Conservation (phyloP, 2,113 vertebrate species). For the Hydrochoerus hydrochaeris region DNA sequence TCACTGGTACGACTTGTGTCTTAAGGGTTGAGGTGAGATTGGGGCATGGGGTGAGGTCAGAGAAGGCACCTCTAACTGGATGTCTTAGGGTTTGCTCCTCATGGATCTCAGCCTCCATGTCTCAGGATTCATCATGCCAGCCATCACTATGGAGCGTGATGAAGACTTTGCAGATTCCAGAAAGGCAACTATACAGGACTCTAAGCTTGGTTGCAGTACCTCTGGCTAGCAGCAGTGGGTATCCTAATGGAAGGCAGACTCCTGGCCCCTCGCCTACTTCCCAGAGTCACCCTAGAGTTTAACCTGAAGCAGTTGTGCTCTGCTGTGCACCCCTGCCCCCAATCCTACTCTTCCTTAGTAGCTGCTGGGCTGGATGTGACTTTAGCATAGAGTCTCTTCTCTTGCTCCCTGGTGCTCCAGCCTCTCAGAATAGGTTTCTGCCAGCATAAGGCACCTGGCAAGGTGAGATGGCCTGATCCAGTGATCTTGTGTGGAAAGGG, state of each 20-base stretch:
- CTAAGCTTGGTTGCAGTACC: background rate
- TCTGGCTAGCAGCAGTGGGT: background rate
- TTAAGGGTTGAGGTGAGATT: background rate
- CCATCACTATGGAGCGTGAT: background rate
- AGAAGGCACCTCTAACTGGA: background rate
- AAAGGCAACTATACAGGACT: background rate
- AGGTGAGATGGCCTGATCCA: background rate
- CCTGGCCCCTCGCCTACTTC: background rate
- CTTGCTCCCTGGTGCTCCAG: background rate
- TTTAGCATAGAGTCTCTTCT: background rate
- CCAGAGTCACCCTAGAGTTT: background rate
- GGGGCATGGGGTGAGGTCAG: background rate
- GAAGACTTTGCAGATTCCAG: background rate
- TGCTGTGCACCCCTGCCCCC: background rate
- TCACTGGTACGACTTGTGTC: background rate
- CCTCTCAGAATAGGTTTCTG: conserved; percentile 24
- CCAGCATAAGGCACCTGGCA: background rate
- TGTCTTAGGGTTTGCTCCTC: background rate
- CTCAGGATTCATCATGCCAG: background rate
- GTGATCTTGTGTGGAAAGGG: background rate
- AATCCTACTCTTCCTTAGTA: background rate
- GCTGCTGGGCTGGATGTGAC: background rate
- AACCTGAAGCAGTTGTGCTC: background rate
- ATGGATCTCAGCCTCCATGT: background rate
- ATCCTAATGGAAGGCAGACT: background rate